Conservation (phyloP, 2,797 vertebrate species). For the Staurois parvus region DNA sequence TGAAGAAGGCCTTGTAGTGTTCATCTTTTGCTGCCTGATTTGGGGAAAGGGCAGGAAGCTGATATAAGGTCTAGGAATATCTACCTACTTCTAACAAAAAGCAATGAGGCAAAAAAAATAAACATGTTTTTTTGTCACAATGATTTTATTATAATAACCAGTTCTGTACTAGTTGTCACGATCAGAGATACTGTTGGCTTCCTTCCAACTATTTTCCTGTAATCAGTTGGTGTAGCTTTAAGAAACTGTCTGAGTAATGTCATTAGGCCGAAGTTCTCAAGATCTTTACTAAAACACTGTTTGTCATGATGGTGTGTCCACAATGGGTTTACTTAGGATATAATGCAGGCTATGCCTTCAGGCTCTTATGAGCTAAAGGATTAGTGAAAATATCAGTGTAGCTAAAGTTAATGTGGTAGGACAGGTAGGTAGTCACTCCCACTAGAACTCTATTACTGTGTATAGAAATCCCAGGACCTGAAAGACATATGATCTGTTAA, state of each 20-base stretch:
- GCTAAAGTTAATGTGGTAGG: slow-evolving; percentile 21
- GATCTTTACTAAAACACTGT: not conserved
- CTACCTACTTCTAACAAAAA: too few relatives aligned
- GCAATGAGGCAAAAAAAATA: too few relatives aligned
- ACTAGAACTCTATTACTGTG: not conserved
- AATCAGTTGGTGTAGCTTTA: slow-evolving; percentile 7
- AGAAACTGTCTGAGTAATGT: not conserved
- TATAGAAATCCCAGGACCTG: not conserved
- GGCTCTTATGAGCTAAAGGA: slow-evolving; percentile 19
- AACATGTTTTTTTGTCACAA: too few relatives aligned
- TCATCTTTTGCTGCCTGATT: too few relatives aligned
- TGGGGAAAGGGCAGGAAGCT: too few relatives aligned
- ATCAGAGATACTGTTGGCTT: not conserved
- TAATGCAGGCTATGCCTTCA: not conserved
- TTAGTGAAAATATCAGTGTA: slow-evolving; percentile 23
- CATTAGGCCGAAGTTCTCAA: not conserved
- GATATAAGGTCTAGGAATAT: too few relatives aligned
- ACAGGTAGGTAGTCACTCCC: slow-evolving; percentile 35
- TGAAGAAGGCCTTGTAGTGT: too few relatives aligned
- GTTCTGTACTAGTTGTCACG: not conserved
- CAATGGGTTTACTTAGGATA: slow-evolving; percentile 1
- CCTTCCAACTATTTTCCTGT: slow-evolving; percentile 21
- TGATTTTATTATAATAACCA: not conserved
- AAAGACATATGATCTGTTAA: not conserved
- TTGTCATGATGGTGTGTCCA: not conserved